Base-by-base conservation (phyloP, 2,797 vertebrate genomes). In the Fistularia commersonii region DNA sequence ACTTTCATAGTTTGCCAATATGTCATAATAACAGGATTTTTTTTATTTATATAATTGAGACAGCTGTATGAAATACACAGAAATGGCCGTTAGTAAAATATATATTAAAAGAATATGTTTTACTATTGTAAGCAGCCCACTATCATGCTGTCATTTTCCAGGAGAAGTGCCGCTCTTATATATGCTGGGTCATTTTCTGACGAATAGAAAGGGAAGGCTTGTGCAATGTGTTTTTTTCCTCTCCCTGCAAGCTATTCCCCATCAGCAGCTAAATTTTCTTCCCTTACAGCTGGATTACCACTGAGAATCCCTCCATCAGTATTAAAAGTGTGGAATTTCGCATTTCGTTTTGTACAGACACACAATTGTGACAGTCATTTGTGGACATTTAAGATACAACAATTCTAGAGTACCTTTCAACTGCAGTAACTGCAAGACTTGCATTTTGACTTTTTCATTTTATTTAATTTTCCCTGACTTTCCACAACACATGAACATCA, bases 131-230 rank as follows among this genome's bases (percentile, higher is more conserved):
- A 23, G 23, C 2, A 2, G 4, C 2, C 4, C 2, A 23, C 23
- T 23, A 2, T 23, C 2, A 10, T 36, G 35, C 7, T 10, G 7
- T 36, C 9, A 6, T 8, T 7, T 36, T 36, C 7, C 4, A 35
- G 34, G 54, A 54, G 60, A 57, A 41, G 45, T 1, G 12, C 56
- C 37, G 58, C 70, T 72, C 50, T 55, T 76, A 80, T 59, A 70
- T 66, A 73, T 67, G 76, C 72, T 82, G 76, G 75, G 72, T 76
- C 67, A 72, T 73, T 79, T 77, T 80, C 54, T 65, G 66, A 80
- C 76, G 76, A 77, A 76, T 55, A 51, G 59, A 61, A 52, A 66
- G 46, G 48, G 41, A 7, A 52, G 32, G 56, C 23, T 23, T 23
- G 23, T 23, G 23, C 23, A 76, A 66, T 40, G 57, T 40, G 13